Percentiles rank a stretch among this genome's conserved stretches.
These are phyloP conservation scores for Drosophila takahashii DNA, from an alignment of 1,140 invertebrate genomes.

Conservation along the genomic window DNA sequence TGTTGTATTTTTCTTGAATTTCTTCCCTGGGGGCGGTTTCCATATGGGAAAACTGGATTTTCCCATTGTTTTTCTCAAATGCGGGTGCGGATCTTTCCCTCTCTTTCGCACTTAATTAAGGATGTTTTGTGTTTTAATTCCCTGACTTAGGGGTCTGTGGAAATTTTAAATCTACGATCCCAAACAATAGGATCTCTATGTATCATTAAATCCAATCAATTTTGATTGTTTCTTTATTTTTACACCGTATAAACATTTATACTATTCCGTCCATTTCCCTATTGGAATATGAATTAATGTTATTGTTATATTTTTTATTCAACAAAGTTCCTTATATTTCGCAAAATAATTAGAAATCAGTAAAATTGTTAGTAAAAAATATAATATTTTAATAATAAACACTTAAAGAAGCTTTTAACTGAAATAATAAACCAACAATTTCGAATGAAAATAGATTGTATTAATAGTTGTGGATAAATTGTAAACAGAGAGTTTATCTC, in stretches of 20 bases:
- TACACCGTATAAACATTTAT: neutral
- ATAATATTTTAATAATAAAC: too few relatives aligned
- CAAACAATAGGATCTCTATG: neutral
- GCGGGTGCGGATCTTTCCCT: conserved; percentile 17
- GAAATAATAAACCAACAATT: too few relatives aligned
- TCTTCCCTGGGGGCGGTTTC: conserved; percentile 26
- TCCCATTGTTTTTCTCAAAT: conserved; percentile 2
- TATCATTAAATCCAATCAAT: too few relatives aligned
- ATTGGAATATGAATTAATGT: neutral
- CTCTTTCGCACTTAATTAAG: conserved; percentile 1
- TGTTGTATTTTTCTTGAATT: neutral
- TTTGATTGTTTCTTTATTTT: too few relatives aligned
- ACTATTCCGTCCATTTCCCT: neutral
- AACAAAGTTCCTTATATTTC: too few relatives aligned
- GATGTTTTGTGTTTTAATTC: conserved; percentile 33
- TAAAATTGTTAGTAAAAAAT: too few relatives aligned
- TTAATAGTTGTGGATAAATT: too few relatives aligned
- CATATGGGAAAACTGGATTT: conserved; percentile 27
- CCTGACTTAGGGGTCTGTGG: neutral
- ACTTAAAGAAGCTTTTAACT: too few relatives aligned
- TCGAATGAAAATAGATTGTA: too few relatives aligned
- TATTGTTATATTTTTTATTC: too few relatives aligned
- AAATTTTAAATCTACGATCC: neutral
- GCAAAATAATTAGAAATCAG: too few relatives aligned
- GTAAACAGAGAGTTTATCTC: too few relatives aligned